phyloP scores from a whole-genome alignment of 2,797 vertebrate genomes.

The Protonibea diacanthus region DNA sequence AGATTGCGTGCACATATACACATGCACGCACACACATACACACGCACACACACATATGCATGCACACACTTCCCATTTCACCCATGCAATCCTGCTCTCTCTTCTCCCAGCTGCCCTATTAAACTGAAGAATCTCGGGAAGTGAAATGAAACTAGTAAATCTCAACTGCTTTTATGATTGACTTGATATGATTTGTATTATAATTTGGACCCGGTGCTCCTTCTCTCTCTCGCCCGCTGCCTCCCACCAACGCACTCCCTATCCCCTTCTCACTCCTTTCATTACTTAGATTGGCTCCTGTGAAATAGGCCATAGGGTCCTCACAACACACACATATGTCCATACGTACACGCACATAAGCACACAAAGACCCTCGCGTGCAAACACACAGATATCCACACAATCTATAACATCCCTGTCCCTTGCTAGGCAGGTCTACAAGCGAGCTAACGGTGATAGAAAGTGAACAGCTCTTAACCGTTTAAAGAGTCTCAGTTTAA shows the following conservation, averaged over 20 bases:
- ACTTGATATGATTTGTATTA: slow-evolving; percentile 88
- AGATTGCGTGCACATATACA: slow-evolving; percentile 37
- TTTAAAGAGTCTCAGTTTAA: slow-evolving; percentile 39
- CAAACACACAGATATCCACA: slow-evolving; percentile 10
- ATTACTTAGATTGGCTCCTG: slow-evolving; percentile 82
- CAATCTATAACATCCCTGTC: slow-evolving; percentile 10
- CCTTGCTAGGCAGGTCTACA: slow-evolving; percentile 9
- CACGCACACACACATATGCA: slow-evolving; percentile 14
- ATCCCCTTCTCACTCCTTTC: slow-evolving; percentile 73
- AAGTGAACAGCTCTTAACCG: slow-evolving; percentile 21
- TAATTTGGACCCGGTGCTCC: slow-evolving; percentile 82
- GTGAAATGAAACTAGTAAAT: slow-evolving; percentile 88
- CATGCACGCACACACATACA: slow-evolving; percentile 20
- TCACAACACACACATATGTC: slow-evolving; percentile 55
- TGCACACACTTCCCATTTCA: slow-evolving; percentile 74
- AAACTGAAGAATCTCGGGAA: slow-evolving; percentile 84
- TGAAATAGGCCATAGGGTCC: slow-evolving; percentile 68
- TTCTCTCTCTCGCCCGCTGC: slow-evolving; percentile 58
- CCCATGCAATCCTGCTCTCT: slow-evolving; percentile 72
- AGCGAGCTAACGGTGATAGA: slow-evolving; percentile 23
- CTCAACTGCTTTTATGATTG: slow-evolving; percentile 85
- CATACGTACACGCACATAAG: slow-evolving; percentile 32
- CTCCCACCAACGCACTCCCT: slow-evolving; percentile 66
- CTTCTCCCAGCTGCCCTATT: slow-evolving; percentile 83
- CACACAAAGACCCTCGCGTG: slow-evolving; percentile 2